phyloP scores from a whole-genome alignment of 2,113 vertebrate species.

The Arvicanthis niloticus region DNA sequence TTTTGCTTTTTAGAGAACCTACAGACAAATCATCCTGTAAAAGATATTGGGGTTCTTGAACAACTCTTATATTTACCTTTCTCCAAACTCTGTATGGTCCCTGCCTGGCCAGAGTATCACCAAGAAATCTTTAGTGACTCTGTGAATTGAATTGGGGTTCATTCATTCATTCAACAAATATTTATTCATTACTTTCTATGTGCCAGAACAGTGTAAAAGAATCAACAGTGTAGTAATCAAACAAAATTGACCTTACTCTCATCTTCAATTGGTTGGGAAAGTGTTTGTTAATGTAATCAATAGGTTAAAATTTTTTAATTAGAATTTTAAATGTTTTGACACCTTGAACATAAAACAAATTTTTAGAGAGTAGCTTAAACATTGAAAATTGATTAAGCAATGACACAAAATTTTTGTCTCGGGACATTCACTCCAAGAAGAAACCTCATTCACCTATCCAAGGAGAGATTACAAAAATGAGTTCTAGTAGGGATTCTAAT shows the following conservation, averaged over 20 bases:
- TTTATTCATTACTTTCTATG: conserved; percentile 39
- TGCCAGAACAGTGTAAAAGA: conserved; percentile 54
- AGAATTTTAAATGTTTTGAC: neutral
- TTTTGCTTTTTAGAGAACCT: neutral
- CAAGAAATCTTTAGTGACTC: conserved; percentile 50
- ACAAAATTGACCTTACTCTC: conserved; percentile 44
- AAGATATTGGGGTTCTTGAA: neutral
- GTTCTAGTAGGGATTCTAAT: neutral
- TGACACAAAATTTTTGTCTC: neutral
- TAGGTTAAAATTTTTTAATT: neutral
- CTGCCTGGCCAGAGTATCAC: neutral
- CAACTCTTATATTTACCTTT: neutral
- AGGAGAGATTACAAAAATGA: conserved; percentile 29
- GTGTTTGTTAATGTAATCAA: conserved; percentile 45
- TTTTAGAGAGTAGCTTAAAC: neutral
- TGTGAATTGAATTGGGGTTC: conserved; percentile 51
- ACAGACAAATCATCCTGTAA: neutral
- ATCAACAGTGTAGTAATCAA: conserved; percentile 46
- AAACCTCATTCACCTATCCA: neutral
- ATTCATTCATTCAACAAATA: conserved; percentile 65
- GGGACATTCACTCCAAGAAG: neutral
- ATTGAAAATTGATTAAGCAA: conserved; percentile 8
- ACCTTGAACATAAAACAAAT: conserved; percentile 13
- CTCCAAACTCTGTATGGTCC: neutral
- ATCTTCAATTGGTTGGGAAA: conserved; percentile 18